A percentile compares a stretch with the other conserved stretches of the same genome.
Conservation (phyloP, 2,888 invertebrate genomes). For the Dicyrtoma fusca region DNA sequence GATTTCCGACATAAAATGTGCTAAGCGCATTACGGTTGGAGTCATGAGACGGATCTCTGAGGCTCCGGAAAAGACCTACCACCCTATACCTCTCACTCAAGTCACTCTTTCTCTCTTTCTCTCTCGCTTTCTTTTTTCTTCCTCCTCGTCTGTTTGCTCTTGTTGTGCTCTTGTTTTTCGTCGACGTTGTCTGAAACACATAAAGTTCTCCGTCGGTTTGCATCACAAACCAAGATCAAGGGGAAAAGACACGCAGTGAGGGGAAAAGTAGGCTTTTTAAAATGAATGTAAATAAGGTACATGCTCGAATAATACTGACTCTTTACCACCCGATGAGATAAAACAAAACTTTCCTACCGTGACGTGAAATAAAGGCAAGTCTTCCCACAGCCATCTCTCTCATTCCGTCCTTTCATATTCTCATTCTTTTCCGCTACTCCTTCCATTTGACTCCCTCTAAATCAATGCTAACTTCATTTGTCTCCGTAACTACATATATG, state of each 20-base stretch:
- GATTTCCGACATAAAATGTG: constrained; percentile 36
- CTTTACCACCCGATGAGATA: constrained; percentile 23
- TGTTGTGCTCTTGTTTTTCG: background rate
- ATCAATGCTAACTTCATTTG: background rate
- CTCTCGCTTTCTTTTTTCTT: background rate
- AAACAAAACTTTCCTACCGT: constrained; percentile 20
- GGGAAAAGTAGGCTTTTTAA: background rate
- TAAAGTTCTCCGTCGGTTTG: constrained; percentile 5
- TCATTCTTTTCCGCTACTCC: background rate
- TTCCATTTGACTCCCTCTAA: constrained; percentile 1
- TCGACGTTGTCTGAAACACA: background rate
- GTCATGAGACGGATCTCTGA: constrained; percentile 27
- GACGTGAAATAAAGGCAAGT: constrained; percentile 15
- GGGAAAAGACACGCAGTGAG: background rate
- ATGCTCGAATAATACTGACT: constrained; percentile 10
- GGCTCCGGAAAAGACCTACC: constrained; percentile 16
- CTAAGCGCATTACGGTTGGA: constrained; percentile 32
- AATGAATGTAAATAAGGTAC: constrained; percentile 21
- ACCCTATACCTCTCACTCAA: background rate
- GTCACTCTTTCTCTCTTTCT: background rate
- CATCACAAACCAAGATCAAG: constrained; percentile 7
- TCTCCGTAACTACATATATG: constrained; percentile 2
- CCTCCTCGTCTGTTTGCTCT: background rate
- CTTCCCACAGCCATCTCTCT: background rate
- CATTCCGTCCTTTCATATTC: no score